A percentile compares a stretch with the other conserved stretches of the same genome.
phyloP scores from a whole-genome alignment of 1,140 invertebrate species.

The Heliconius eleuchia region DNA sequence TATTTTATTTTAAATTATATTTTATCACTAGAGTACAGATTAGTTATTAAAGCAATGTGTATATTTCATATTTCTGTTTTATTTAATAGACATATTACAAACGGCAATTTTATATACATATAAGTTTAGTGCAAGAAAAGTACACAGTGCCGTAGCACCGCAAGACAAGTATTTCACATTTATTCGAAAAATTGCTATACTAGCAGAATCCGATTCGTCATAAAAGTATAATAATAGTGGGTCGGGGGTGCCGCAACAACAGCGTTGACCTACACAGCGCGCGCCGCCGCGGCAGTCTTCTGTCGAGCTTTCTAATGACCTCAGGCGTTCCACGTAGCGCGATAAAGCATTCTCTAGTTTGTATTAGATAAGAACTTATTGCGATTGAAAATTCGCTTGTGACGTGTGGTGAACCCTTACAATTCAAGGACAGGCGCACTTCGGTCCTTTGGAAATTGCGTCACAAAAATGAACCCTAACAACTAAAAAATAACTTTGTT shows the following conservation, averaged over 20 bases:
- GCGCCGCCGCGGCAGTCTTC: slow-evolving; percentile 80
- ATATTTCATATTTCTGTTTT: too few relatives aligned
- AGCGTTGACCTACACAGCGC: slow-evolving; percentile 73
- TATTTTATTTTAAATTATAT: not conserved
- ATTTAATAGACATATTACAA: too few relatives aligned
- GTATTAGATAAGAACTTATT: slow-evolving; percentile 59
- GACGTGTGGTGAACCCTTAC: slow-evolving; percentile 52
- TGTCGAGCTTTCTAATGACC: slow-evolving; percentile 78
- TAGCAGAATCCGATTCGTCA: slow-evolving; percentile 75
- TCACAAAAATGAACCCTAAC: slow-evolving; percentile 72
- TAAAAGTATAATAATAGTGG: slow-evolving; percentile 81
- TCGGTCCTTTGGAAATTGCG: slow-evolving; percentile 39
- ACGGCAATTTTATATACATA: not conserved
- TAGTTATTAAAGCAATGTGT: too few relatives aligned
- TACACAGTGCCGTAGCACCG: not conserved
- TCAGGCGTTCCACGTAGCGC: slow-evolving; percentile 72
- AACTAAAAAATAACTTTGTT: slow-evolving; percentile 62
- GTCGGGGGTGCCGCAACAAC: slow-evolving; percentile 76
- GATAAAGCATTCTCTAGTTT: slow-evolving; percentile 53
- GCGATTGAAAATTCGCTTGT: slow-evolving; percentile 57
- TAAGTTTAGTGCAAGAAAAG: not conserved
- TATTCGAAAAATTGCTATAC: slow-evolving; percentile 54
- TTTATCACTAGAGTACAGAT: not conserved
- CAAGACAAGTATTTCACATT: slow-evolving; percentile 28
- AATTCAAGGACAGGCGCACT: slow-evolving; percentile 60